A percentile compares a stretch with the other conserved stretches of the same genome.
These are phyloP conservation scores for Zaprionus nigranus DNA, from an alignment of 1,140 invertebrate species.

Conservation along the genomic window DNA sequence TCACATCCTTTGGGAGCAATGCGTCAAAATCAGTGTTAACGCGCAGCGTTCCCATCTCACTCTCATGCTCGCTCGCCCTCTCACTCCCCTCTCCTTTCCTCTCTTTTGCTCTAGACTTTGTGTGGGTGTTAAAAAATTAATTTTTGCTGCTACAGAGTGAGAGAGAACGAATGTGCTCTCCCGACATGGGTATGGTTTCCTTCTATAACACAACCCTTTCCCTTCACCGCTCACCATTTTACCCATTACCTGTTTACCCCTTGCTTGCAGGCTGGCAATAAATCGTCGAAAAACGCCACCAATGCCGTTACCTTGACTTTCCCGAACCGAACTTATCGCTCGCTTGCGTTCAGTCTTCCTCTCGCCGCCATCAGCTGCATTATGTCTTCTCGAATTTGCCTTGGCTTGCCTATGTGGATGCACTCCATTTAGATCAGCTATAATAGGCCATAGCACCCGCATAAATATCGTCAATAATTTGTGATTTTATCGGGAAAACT, in stretches of 20 bases:
- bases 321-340: constrained; percentile 37
- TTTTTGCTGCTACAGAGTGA: constrained; percentile 66
- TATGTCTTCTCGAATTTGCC: constrained; percentile 57
- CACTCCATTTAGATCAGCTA: constrained; percentile 16
- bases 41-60: constrained; percentile 53
- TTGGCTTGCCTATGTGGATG: constrained; percentile 51
- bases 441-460: constrained; percentile 16
- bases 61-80: not conserved
- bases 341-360: not conserved
- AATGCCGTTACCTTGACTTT: constrained; percentile 77
- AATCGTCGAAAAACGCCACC: constrained; percentile 57
- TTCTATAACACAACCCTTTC: not conserved
- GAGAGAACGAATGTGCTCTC: not conserved
- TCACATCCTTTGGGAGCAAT: constrained; percentile 80
- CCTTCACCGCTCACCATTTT: no score
- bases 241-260: not conserved
- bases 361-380: constrained; percentile 38
- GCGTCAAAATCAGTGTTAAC: constrained; percentile 83
- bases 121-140: constrained; percentile 79
- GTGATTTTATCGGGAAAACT: constrained; percentile 1
- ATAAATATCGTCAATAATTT: constrained; percentile 70
- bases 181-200: constrained; percentile 69
- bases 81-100: constrained; percentile 1
- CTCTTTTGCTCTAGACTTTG: constrained; percentile 1
- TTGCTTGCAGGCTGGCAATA: constrained; percentile 68